Percentiles rank a stretch among this genome's conserved stretches.
These are phyloP conservation scores for Brassicogethes aeneus DNA, from an alignment of 2,888 invertebrate genomes.

Conservation along the genomic window DNA sequence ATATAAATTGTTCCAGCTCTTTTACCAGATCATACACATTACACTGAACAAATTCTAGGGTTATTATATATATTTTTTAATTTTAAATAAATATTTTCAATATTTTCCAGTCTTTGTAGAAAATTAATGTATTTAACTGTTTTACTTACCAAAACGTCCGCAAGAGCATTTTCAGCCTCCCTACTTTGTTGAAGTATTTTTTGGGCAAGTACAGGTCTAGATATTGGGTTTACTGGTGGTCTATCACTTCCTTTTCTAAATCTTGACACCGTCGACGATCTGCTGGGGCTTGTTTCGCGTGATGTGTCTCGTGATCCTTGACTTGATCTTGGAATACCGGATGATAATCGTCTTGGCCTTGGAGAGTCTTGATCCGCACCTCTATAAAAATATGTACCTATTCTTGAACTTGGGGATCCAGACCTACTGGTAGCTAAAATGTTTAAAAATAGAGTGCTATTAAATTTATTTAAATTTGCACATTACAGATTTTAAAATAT, in stretches of 20 bases:
- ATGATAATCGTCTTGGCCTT: conserved; percentile 52
- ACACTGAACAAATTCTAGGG: too few species aligned
- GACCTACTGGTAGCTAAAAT: conserved; percentile 83
- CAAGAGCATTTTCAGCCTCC: conserved; percentile 78
- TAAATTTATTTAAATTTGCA: too few species aligned
- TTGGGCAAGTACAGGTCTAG: conserved; percentile 60
- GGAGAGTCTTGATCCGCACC: conserved; percentile 34
- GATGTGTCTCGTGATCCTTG: conserved; percentile 55
- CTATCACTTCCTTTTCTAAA: conserved; percentile 41
- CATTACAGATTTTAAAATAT: too few species aligned
- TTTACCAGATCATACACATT: too few species aligned
- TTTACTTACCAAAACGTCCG: conserved; percentile 62
- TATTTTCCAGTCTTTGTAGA: conserved; percentile 9
- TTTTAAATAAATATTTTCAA: conserved; percentile 9
- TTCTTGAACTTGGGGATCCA: conserved; percentile 84
- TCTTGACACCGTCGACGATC: conserved; percentile 30
- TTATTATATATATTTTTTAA: too few species aligned
- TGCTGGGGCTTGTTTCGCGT: conserved; percentile 38
- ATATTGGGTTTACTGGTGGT: conserved; percentile 48
- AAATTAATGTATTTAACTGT: too few species aligned
- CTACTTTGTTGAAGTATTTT: conserved; percentile 77
- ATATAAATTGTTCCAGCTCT: too few species aligned
- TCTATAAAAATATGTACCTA: conserved; percentile 54
- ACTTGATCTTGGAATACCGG: conserved; percentile 64
- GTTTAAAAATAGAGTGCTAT: too few species aligned